phyloP scores from a whole-genome alignment of 2,888 invertebrate species.

The Cerceris rybyensis region DNA sequence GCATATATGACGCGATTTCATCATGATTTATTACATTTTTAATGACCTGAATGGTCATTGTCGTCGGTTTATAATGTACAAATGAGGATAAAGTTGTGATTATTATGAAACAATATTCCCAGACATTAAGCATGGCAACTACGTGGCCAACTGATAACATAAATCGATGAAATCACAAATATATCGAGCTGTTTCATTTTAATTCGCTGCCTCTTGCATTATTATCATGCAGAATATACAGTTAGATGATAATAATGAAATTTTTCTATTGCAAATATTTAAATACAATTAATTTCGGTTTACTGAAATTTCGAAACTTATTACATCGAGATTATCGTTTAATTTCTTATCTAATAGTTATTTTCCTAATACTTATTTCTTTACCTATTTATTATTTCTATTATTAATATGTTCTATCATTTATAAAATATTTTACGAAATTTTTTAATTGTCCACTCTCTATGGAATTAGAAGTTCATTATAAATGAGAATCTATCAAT shows the following conservation, averaged over 20 bases:
- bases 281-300: neutral
- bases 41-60: constrained; percentile 15
- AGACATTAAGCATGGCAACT: neutral
- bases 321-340: no score
- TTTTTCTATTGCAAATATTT: no score
- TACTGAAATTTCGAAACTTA: no score
- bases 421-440: neutral
- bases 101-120: neutral
- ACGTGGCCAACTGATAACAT: constrained; percentile 9
- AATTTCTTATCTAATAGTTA: no score
- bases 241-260: neutral
- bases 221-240: neutral
- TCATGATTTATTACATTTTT: constrained; percentile 11
- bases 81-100: constrained; percentile 10
- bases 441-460: neutral
- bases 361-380: no score
- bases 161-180: neutral
- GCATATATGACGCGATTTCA: constrained; percentile 6
- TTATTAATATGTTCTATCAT: neutral
- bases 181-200: neutral
- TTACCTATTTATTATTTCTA: no score
- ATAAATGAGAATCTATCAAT: neutral
- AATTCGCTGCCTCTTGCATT: neutral
- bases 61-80: constrained; percentile 5
- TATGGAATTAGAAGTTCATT: neutral